Evolutionary conservation across 2,797 vertebrate species (phyloP).

Genomic region (Cheirogaleus major): DNA sequence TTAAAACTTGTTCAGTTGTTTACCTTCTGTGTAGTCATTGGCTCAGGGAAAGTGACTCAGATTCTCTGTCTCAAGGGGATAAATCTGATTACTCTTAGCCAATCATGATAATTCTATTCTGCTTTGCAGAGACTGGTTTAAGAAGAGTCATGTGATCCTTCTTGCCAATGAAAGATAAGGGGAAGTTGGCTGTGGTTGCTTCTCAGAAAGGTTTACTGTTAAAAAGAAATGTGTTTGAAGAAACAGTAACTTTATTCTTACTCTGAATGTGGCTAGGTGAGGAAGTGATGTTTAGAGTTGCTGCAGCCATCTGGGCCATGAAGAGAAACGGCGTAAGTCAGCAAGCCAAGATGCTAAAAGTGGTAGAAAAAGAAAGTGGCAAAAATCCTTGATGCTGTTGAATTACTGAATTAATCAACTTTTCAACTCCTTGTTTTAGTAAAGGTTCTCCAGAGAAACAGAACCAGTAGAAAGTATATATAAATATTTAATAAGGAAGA

Average conservation of each 20-base stretch:
- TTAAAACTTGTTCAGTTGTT: background rate
- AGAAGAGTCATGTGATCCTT: background rate
- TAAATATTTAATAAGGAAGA: background rate
- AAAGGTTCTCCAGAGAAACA: background rate
- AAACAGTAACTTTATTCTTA: background rate
- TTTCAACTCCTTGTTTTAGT: background rate
- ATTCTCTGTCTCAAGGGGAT: background rate
- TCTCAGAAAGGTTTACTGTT: background rate
- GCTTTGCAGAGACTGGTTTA: background rate
- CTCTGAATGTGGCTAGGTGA: background rate
- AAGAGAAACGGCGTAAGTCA: background rate
- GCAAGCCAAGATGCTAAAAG: background rate
- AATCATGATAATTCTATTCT: background rate
- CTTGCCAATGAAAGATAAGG: background rate
- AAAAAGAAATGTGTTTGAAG: background rate
- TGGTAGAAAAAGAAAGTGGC: background rate
- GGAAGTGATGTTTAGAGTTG: background rate
- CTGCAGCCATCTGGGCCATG: background rate
- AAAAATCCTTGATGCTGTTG: background rate
- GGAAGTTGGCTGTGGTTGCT: background rate
- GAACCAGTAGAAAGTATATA: background rate
- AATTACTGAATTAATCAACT: background rate
- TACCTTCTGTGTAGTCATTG: background rate
- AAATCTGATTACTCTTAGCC: background rate
- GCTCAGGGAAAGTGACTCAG: background rate